Conservation (phyloP, 2,113 vertebrate genomes). For the Chaetura pelagica region DNA sequence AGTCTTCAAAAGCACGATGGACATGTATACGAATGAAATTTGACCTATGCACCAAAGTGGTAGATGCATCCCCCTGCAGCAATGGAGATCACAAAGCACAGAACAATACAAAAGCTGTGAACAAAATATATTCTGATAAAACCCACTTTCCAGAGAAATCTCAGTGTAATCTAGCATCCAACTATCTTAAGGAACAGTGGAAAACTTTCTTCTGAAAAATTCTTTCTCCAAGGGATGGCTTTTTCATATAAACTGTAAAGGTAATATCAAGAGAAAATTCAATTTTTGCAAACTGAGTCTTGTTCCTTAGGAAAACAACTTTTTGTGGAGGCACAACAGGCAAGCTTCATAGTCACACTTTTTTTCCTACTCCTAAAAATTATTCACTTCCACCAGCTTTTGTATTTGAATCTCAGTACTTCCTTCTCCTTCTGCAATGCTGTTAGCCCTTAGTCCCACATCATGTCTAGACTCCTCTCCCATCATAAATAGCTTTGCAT, state of each 20-base stretch:
- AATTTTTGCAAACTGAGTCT: background rate
- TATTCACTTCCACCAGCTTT: background rate
- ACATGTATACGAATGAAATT: background rate
- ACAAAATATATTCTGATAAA: background rate
- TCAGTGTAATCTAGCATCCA: background rate
- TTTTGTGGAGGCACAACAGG: background rate
- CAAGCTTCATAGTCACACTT: background rate
- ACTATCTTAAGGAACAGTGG: background rate
- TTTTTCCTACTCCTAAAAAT: background rate
- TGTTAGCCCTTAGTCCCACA: background rate
- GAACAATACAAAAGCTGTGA: background rate
- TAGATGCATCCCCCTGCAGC: background rate
- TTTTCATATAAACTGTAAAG: background rate
- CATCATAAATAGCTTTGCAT: background rate
- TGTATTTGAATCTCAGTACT: background rate
- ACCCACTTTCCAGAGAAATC: background rate
- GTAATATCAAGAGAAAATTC: background rate
- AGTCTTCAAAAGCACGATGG: background rate
- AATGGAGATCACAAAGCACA: background rate
- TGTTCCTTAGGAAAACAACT: background rate
- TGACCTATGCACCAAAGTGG: background rate
- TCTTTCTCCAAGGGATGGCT: background rate
- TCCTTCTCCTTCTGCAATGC: background rate
- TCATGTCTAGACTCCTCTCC: rapidly evolving
- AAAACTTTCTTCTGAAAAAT: background rate